Conservation (phyloP, 2,797 vertebrate species). For the Pangasius sanitwongsei region DNA sequence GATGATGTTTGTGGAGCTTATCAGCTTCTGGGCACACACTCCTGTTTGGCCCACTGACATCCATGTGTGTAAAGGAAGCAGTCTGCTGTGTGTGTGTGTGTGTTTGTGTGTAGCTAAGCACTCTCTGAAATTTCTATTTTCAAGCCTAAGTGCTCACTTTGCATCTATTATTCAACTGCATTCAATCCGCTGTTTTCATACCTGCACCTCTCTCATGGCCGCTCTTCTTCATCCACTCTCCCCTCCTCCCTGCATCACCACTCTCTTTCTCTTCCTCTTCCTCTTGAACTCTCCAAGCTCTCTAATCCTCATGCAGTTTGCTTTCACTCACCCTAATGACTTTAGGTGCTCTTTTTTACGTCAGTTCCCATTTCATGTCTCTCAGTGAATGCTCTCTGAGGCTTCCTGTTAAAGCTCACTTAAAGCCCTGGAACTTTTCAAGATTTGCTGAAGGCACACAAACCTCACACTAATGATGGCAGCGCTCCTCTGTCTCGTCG, state of each 20-base stretch:
- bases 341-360: neutral
- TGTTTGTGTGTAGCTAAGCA: slow-evolving; percentile 7
- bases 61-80: neutral
- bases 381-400: neutral
- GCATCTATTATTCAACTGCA: slow-evolving; percentile 77
- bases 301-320: slow-evolving; percentile 7
- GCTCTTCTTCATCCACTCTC: neutral
- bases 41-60: slow-evolving; percentile 1
- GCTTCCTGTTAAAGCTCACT: slow-evolving; percentile 15
- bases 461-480: neutral
- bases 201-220: slow-evolving; percentile 45
- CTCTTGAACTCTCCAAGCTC: slow-evolving; percentile 20
- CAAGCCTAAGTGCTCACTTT: slow-evolving; percentile 74
- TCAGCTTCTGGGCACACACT: slow-evolving; percentile 38
- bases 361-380: slow-evolving; percentile 13
- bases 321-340: slow-evolving; percentile 24
- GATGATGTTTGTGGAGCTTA: slow-evolving; percentile 60
- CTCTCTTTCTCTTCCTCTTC: slow-evolving; percentile 22
- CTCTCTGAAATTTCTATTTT: slow-evolving; percentile 68
- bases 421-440: neutral
- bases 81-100: slow-evolving; percentile 15
- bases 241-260: slow-evolving; percentile 15
- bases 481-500: neutral
- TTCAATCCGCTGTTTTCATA: slow-evolving; percentile 73
- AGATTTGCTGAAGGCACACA: slow-evolving; percentile 24